phyloP scores from a whole-genome alignment of 2,888 invertebrate genomes.

The Adelphocoris suturalis region DNA sequence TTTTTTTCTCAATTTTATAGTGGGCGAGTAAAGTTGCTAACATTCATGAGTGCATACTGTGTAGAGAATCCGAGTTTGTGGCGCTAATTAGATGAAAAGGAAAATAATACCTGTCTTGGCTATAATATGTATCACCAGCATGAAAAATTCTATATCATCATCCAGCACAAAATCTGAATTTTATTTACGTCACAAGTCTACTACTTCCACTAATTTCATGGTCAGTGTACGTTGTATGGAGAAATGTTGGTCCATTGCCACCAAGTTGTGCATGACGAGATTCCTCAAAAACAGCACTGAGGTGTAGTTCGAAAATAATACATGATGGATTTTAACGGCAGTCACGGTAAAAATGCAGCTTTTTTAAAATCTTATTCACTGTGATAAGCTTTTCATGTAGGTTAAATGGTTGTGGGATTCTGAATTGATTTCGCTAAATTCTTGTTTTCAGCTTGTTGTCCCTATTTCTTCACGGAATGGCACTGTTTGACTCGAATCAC shows the following conservation, averaged over 20 bases:
- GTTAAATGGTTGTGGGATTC: slow-evolving; percentile 28
- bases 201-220: not conserved
- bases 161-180: not conserved
- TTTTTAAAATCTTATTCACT: not conserved
- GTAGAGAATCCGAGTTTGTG: not conserved
- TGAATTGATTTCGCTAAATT: slow-evolving; percentile 16
- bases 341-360: slow-evolving; percentile 26
- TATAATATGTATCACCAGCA: not conserved
- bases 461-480: not conserved
- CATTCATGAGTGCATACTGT: slow-evolving; percentile 11
- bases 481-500: not conserved
- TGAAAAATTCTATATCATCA: not conserved
- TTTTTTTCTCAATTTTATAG: slow-evolving; percentile 13
- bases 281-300: not conserved
- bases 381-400: not conserved
- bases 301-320: not conserved
- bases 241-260: not conserved
- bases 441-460: not conserved
- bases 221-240: not conserved
- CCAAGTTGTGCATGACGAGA: not conserved
- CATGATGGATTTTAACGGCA: not conserved
- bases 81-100: not conserved
- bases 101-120: not conserved
- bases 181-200: not conserved
- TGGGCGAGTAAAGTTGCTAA: slow-evolving; percentile 40